Evolutionary conservation across 2,888 invertebrate genomes (phyloP), one percentile per base, ranked within the genome.

Genomic region (Phyllotreta cruciferae): DNA sequence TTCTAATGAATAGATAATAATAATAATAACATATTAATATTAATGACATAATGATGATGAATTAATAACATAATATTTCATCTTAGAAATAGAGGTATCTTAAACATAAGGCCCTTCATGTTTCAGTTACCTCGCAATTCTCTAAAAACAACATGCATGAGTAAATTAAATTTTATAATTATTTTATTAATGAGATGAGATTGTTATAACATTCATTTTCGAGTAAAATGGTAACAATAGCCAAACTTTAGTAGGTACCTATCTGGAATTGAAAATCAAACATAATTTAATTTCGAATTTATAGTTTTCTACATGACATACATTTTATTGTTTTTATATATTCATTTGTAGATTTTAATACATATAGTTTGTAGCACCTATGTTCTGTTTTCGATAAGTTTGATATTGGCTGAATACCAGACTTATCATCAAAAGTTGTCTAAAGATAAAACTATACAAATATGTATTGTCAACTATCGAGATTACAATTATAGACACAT

Each of bases 101-200:
- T 67, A 68, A 70, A 70, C 67, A 58, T 54, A 70, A 71, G 72
- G 71, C 72, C 72, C 71, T 62, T 60, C 64, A 68, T 65, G 8
- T 62, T 57, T 13, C 36, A 42, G 34, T 10, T 24, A 52, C 47
- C 62, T 52, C 8, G 38, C n/a, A n/a, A n/a, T n/a, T n/a, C n/a
- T n/a, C 35, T 60, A 9, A 1, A 11, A 39, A 55, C 35, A 55
- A 1, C 1, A 14, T n/a, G 3, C 5, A 6, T 45, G 10, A 24
- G 24, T n/a, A n/a, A 10, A 3, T 45, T 8, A 13, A 14, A 4
- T 45, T 9, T 45, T 10, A 13, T 45, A n/a, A 45, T 10, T 45
- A 45, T 45, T 24, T 24, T 24, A 24, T 24, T 24, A 24, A 24
- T 4, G 4, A 24, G 1, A 24, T 24, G 4, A 24, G 24, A 24